phyloP scores from a whole-genome alignment of 2,113 vertebrate genomes.

The Candoia aspera region DNA sequence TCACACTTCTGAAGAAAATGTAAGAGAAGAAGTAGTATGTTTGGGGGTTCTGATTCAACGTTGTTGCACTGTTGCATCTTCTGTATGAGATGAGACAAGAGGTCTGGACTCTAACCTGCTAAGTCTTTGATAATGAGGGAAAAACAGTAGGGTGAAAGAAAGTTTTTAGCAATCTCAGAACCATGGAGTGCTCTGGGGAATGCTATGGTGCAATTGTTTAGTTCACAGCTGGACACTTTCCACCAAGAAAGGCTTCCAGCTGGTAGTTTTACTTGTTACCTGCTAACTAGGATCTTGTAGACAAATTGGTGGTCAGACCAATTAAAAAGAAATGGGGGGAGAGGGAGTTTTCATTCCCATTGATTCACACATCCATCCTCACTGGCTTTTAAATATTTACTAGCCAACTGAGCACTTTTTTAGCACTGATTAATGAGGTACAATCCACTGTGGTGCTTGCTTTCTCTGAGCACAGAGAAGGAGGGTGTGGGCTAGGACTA shows the following conservation, averaged over 20 bases:
- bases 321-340: constrained; percentile 48
- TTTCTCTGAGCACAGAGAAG: background rate
- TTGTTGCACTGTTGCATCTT: constrained; percentile 5
- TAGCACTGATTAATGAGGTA: constrained; percentile 58
- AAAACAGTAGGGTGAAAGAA: constrained; percentile 17
- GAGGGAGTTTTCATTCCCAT: constrained; percentile 53
- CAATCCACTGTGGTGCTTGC: constrained; percentile 45
- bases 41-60: background rate
- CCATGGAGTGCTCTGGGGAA: background rate
- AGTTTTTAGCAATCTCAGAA: constrained; percentile 35
- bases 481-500: constrained; percentile 3
- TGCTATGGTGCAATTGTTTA: constrained; percentile 47
- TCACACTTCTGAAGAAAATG: constrained; percentile 21
- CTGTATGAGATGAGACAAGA: constrained; percentile 43
- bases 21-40: background rate
- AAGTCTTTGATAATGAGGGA: constrained; percentile 48
- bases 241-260: constrained; percentile 45
- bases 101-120: constrained; percentile 27
- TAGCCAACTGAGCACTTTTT: constrained; percentile 55
- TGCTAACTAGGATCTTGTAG: constrained; percentile 46
- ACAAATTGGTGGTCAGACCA: constrained; percentile 47
- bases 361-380: constrained; percentile 61
- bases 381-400: constrained; percentile 65
- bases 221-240: constrained; percentile 21
- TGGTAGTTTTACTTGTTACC: constrained; percentile 36